A percentile compares a stretch with the other conserved stretches of the same genome.
phyloP scores from a whole-genome alignment of 2,113 vertebrate genomes.

The Pseudopodoces humilis region DNA sequence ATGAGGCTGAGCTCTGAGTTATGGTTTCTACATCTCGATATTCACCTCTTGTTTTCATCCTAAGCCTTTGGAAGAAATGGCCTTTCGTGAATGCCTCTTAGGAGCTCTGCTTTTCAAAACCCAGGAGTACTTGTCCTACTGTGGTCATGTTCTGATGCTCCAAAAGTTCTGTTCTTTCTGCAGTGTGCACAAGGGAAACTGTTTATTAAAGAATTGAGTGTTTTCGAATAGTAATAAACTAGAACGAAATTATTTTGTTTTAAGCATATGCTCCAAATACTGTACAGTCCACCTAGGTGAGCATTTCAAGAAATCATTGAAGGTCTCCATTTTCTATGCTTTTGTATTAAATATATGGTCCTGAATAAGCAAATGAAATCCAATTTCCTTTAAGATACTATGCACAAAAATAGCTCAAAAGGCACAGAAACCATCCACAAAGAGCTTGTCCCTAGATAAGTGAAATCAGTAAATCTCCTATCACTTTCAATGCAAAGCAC shows the following conservation, averaged over 20 bases:
- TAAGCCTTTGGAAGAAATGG: background rate
- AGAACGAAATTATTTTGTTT: background rate
- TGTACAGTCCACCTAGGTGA: accelerated
- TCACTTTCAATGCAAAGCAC: background rate
- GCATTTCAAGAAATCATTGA: background rate
- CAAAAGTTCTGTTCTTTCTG: accelerated
- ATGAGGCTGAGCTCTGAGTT: background rate
- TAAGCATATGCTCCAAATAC: background rate
- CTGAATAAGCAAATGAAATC: background rate
- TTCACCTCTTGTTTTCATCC: background rate
- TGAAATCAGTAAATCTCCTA: background rate
- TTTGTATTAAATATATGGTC: background rate
- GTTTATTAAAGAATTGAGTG: background rate
- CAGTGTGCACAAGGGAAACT: background rate
- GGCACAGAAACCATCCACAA: background rate
- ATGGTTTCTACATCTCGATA: background rate
- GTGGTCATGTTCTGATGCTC: background rate
- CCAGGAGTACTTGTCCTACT: background rate
- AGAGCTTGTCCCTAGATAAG: background rate
- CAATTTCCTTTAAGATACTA: background rate
- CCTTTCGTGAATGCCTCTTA: background rate
- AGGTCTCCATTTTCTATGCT: background rate
- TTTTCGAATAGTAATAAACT: background rate
- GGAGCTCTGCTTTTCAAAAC: background rate
- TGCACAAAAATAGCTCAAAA: background rate